These are phyloP conservation scores for Alloplasta piceator DNA, from an alignment of 2,888 invertebrate genomes.

Conservation along the genomic window DNA sequence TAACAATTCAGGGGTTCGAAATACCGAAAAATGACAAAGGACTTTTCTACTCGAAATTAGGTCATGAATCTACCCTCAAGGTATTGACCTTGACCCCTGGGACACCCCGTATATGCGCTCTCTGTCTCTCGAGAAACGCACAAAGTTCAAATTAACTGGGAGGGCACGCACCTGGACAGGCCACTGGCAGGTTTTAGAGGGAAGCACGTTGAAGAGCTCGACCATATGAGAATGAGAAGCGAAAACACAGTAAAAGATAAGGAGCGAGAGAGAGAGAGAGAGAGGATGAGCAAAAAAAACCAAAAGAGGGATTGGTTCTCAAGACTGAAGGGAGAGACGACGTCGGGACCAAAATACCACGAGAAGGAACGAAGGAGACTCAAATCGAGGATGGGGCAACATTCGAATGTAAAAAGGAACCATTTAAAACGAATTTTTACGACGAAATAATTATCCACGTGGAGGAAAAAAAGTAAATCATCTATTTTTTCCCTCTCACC, in stretches of 20 bases:
- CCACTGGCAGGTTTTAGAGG: conserved; percentile 68
- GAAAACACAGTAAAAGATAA: conserved; percentile 52
- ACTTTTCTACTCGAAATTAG: too few relatives aligned
- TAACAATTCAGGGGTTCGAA: too few relatives aligned
- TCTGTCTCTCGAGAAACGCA: conserved; percentile 17
- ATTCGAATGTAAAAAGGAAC: conserved; percentile 10
- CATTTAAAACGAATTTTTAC: conserved; percentile 23
- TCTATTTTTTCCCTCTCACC: too few relatives aligned
- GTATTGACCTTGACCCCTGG: too few relatives aligned
- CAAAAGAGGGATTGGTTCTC: conserved; percentile 25
- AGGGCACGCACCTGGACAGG: conserved; percentile 73
- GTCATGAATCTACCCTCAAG: too few relatives aligned
- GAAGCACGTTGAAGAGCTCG: conserved; percentile 54
- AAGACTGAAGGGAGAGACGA: conserved; percentile 25
- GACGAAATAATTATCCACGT: conserved; percentile 9
- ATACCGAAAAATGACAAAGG: too few relatives aligned
- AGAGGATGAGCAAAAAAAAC: neutral
- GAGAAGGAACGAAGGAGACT: neutral
- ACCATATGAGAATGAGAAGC: conserved; percentile 42
- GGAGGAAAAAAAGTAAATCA: neutral
- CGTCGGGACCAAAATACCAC: conserved; percentile 12
- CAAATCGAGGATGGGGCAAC: conserved; percentile 2
- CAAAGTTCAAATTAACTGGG: conserved; percentile 68
- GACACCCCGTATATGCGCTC: too few relatives aligned
- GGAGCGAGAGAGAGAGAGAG: conserved; percentile 55